Conservation (phyloP, 2,797 vertebrate genomes). For the Linurgus olivaceus region DNA sequence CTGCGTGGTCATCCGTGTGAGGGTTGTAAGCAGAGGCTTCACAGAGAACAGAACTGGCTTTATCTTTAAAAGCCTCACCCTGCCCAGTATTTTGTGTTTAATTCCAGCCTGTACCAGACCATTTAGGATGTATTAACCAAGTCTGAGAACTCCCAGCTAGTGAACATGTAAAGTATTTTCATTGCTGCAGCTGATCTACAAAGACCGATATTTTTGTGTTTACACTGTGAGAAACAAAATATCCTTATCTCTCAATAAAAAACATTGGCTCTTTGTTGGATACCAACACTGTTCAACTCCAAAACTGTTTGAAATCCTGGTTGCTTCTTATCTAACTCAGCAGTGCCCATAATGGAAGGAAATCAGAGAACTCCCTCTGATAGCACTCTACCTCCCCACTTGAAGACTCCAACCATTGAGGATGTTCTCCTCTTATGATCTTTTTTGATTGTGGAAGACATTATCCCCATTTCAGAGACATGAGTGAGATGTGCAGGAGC, state of each 20-base stretch:
- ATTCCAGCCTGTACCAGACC: not conserved
- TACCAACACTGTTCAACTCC: not conserved
- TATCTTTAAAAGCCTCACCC: not conserved
- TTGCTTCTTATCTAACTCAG: not conserved
- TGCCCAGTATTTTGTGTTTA: not conserved
- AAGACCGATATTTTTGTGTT: conserved; percentile 47
- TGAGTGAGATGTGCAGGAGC: not conserved
- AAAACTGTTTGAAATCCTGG: conserved; percentile 1
- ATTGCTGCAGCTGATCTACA: conserved; percentile 35
- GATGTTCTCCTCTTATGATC: not conserved
- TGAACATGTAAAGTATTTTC: not conserved
- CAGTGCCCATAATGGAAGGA: not conserved
- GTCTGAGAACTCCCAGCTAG: not conserved
- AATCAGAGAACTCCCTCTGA: not conserved
- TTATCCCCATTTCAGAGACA: not conserved
- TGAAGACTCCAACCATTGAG: not conserved
- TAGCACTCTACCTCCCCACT: not conserved
- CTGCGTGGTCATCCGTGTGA: not conserved
- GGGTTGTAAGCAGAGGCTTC: not conserved
- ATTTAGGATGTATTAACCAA: not conserved
- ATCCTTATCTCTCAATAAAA: conserved; percentile 4
- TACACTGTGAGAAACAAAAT: conserved; percentile 11
- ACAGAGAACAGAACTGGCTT: not conserved
- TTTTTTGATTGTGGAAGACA: not conserved
- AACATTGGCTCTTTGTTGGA: conserved; percentile 19